Evolutionary conservation across 2,888 invertebrate species (phyloP).

Genomic region (Plagiodera versicolora): DNA sequence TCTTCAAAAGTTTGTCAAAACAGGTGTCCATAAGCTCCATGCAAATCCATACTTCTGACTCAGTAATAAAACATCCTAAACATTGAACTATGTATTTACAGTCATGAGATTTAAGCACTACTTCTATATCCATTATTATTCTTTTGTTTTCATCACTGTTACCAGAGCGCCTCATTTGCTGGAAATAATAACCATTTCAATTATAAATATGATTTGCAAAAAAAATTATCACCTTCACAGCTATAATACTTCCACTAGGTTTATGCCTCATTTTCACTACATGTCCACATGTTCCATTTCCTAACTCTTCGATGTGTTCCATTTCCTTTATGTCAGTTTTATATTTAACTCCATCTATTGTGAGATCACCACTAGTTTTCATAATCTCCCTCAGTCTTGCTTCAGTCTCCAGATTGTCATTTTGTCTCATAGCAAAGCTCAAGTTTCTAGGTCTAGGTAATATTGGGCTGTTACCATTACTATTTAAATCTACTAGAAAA

Average conservation of each 20-base stretch:
- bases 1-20: constrained; percentile 93
- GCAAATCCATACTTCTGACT: constrained; percentile 98
- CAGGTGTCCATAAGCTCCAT: constrained; percentile 99
- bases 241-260: constrained; percentile 83
- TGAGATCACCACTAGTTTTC: constrained; percentile 89
- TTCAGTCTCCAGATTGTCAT: constrained; percentile 69
- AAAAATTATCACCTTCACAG: constrained; percentile 75
- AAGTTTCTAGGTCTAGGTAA: constrained; percentile 61
- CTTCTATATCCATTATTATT: constrained; percentile 98
- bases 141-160: constrained; percentile 97
- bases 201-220: too few species aligned
- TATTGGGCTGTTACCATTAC: constrained; percentile 53
- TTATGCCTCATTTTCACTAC: constrained; percentile 95
- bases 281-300: constrained; percentile 96
- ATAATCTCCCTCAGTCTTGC: constrained; percentile 88
- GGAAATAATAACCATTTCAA: constrained; percentile 34
- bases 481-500: constrained; percentile 37
- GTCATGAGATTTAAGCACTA: constrained; percentile 95
- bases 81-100: constrained; percentile 97
- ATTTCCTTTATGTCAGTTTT: constrained; percentile 81
- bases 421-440: constrained; percentile 61
- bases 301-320: constrained; percentile 84
- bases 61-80: constrained; percentile 96
- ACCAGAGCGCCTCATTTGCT: constrained; percentile 97
- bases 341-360: constrained; percentile 77